These are phyloP conservation scores for Amiota communis DNA, from an alignment of 2,888 invertebrate genomes.

Conservation along the genomic window DNA sequence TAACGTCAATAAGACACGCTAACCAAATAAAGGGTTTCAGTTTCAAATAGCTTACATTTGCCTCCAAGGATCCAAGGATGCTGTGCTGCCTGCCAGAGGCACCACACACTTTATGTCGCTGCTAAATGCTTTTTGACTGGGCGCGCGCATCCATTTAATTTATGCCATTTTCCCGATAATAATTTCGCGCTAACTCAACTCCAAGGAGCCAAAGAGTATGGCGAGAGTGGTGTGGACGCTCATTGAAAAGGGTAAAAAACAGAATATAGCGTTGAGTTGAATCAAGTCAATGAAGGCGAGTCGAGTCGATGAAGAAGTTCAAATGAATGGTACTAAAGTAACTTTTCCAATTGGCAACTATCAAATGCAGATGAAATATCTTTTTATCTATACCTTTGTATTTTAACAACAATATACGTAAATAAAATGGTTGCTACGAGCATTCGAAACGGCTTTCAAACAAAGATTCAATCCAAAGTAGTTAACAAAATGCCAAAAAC, in stretches of 20 bases:
- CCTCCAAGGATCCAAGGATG: too few species aligned
- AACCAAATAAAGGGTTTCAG: too few species aligned
- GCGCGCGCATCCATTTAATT: background rate
- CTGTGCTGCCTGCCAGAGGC: background rate
- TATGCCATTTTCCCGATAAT: background rate
- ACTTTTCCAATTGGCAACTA: conserved; percentile 10
- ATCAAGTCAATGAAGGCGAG: background rate
- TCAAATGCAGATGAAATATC: background rate
- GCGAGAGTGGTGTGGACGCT: background rate
- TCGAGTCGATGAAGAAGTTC: background rate
- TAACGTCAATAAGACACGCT: too few species aligned
- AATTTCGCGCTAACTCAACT: background rate
- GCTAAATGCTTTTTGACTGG: background rate
- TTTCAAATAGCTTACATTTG: too few species aligned
- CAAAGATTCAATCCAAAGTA: too few species aligned
- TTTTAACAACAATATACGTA: background rate
- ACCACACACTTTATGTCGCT: background rate
- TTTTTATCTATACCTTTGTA: too few species aligned
- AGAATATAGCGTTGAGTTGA: background rate
- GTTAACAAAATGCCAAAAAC: too few species aligned
- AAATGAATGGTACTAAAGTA: background rate
- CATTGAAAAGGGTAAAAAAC: background rate
- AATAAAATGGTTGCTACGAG: background rate
- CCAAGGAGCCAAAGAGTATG: background rate
- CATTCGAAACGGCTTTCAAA: too few species aligned